A percentile compares a stretch with the other conserved stretches of the same genome.
These are phyloP conservation scores for Andrena flavipes DNA, from an alignment of 2,888 invertebrate species.

Conservation along the genomic window DNA sequence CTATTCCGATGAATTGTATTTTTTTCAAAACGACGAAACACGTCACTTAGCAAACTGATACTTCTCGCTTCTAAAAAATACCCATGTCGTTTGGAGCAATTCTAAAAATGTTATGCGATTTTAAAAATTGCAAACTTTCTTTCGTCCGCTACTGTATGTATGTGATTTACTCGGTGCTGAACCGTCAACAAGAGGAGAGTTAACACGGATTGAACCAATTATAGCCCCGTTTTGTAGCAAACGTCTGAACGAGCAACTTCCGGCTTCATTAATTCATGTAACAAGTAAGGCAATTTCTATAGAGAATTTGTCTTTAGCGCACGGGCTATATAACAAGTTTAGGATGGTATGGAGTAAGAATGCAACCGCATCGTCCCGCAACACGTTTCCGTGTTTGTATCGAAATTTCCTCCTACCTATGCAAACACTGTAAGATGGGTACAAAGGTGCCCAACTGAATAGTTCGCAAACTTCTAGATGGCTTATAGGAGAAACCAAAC, in stretches of 20 bases:
- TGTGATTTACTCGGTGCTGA: slow-evolving; percentile 57
- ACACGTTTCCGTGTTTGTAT: neutral
- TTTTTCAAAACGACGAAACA: too few relatives aligned
- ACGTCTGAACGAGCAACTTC: slow-evolving; percentile 70
- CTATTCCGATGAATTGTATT: too few relatives aligned
- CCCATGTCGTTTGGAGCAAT: too few relatives aligned
- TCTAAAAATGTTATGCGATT: too few relatives aligned
- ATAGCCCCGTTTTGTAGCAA: slow-evolving; percentile 70
- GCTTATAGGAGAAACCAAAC: slow-evolving; percentile 70
- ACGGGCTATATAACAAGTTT: neutral
- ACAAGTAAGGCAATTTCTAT: slow-evolving; percentile 58
- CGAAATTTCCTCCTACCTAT: neutral
- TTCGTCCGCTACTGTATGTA: neutral
- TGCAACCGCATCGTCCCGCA: neutral
- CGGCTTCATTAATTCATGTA: slow-evolving; percentile 61
- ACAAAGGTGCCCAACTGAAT: neutral
- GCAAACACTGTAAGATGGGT: neutral
- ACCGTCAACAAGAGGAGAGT: slow-evolving; percentile 68
- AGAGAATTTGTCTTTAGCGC: slow-evolving; percentile 48
- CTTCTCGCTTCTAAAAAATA: too few relatives aligned
- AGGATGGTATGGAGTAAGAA: slow-evolving; percentile 5
- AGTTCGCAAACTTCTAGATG: slow-evolving; percentile 70
- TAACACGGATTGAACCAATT: slow-evolving; percentile 74
- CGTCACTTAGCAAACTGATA: too few relatives aligned
- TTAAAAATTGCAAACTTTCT: too few relatives aligned